Conservation (phyloP, 2,797 vertebrate species). For the Gallinago stenura region DNA sequence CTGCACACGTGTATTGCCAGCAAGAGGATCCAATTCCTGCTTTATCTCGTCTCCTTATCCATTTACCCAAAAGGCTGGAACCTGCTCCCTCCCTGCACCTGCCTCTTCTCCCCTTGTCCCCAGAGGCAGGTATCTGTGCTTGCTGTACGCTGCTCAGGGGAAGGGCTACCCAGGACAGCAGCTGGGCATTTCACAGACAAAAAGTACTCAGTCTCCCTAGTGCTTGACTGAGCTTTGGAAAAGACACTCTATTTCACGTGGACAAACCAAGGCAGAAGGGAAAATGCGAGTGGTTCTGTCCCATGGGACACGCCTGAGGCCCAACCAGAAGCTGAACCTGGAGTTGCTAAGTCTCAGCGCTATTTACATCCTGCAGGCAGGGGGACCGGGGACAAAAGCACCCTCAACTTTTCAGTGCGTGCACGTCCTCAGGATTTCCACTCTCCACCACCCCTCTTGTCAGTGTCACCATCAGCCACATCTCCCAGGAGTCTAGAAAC, state of each 20-base stretch:
- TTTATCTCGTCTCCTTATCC: background rate
- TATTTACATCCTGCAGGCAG: fast-evolving
- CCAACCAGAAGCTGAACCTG: background rate
- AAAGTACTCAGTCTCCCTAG: background rate
- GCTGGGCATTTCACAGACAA: background rate
- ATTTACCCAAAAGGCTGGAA: background rate
- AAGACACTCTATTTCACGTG: background rate
- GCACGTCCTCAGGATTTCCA: background rate
- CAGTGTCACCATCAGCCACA: background rate
- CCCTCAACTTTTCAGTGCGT: background rate
- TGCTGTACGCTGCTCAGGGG: background rate
- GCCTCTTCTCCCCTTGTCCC: background rate
- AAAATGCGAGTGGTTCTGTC: background rate
- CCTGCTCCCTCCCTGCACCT: background rate
- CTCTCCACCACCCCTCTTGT: background rate
- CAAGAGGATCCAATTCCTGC: background rate
- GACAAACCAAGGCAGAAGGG: background rate
- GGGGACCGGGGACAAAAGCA: background rate
- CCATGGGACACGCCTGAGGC: background rate
- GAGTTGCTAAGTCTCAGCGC: background rate
- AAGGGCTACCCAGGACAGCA: background rate
- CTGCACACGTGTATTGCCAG: background rate
- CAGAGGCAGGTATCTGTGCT: background rate
- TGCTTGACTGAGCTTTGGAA: background rate
- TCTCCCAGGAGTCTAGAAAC: background rate